phyloP scores from a whole-genome alignment of 2,888 invertebrate genomes.

The Erebia aethiops region DNA sequence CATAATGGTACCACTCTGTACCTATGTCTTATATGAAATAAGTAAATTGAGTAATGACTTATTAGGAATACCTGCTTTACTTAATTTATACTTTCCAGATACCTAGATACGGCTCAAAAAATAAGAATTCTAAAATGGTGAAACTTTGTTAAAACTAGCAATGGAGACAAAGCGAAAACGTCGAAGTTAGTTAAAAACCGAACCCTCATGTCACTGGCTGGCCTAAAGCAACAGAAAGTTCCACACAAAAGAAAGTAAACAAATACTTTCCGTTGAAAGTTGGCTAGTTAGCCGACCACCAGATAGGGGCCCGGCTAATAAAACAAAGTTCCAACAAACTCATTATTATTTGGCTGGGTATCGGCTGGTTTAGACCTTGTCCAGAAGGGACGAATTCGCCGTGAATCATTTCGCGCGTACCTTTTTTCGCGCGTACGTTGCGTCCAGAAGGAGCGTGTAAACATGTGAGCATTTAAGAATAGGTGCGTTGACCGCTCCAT shows the following conservation, averaged over 20 bases:
- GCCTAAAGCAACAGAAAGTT: conserved; percentile 51
- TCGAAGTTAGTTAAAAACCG: conserved; percentile 30
- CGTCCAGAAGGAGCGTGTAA: too few relatives aligned
- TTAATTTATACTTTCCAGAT: too few relatives aligned
- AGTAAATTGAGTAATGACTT: too few relatives aligned
- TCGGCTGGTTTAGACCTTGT: background rate
- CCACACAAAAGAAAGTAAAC: conserved; percentile 66
- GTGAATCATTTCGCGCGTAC: too few relatives aligned
- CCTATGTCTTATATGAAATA: too few relatives aligned
- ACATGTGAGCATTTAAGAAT: too few relatives aligned
- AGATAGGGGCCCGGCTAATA: conserved; percentile 62
- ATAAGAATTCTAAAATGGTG: background rate
- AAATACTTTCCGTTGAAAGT: conserved; percentile 56
- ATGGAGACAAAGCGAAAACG: conserved; percentile 22
- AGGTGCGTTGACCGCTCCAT: too few relatives aligned
- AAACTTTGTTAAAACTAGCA: conserved; percentile 1
- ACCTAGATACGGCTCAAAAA: background rate
- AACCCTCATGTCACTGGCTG: conserved; percentile 31
- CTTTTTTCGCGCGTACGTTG: too few relatives aligned
- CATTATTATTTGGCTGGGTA: conserved; percentile 30
- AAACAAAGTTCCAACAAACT: conserved; percentile 57
- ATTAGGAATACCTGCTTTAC: too few relatives aligned
- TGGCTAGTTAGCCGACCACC: conserved; percentile 57
- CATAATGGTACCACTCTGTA: too few relatives aligned
- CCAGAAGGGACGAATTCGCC: too few relatives aligned